Evolutionary conservation across 1,140 invertebrate species (phyloP).

Genomic region (Nephila pilipes): DNA sequence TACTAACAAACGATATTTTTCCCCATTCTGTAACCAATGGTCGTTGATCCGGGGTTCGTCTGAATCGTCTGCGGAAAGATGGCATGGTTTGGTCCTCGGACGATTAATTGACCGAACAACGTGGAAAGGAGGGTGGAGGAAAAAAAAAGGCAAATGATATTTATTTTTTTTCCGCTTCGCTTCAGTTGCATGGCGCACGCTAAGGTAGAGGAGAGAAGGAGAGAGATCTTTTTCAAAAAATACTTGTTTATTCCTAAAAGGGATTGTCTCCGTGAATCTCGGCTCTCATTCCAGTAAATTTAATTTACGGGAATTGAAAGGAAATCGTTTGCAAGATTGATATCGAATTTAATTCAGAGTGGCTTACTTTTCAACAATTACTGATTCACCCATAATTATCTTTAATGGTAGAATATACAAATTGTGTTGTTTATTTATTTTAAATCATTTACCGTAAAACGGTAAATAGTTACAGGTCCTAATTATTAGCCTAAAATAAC

Average conservation of each 20-base stretch:
- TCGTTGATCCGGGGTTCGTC: conserved; percentile 38
- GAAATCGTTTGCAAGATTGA: conserved; percentile 1
- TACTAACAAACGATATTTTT: background rate
- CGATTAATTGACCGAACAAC: conserved; percentile 43
- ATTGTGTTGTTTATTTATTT: too few relatives aligned
- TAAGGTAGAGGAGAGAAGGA: background rate
- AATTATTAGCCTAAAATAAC: too few relatives aligned
- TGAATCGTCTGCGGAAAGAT: conserved; percentile 39
- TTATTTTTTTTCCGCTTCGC: conserved; percentile 1
- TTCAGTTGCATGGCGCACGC: conserved; percentile 3
- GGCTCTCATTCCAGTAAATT: background rate
- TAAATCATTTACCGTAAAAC: too few relatives aligned
- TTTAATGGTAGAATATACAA: too few relatives aligned
- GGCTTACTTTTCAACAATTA: too few relatives aligned
- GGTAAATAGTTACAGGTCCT: too few relatives aligned
- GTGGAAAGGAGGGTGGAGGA: background rate
- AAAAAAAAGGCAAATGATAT: conserved; percentile 13
- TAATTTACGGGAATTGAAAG: background rate
- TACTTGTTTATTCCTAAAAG: background rate
- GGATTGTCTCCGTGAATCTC: background rate
- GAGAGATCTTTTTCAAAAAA: background rate
- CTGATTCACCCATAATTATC: too few relatives aligned
- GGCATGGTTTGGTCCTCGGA: conserved; percentile 37
- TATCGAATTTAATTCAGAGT: background rate
- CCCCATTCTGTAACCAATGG: conserved; percentile 29